These are phyloP conservation scores for Rotaria magnacalcarata DNA, from an alignment of 2,888 invertebrate genomes.

Conservation along the genomic window DNA sequence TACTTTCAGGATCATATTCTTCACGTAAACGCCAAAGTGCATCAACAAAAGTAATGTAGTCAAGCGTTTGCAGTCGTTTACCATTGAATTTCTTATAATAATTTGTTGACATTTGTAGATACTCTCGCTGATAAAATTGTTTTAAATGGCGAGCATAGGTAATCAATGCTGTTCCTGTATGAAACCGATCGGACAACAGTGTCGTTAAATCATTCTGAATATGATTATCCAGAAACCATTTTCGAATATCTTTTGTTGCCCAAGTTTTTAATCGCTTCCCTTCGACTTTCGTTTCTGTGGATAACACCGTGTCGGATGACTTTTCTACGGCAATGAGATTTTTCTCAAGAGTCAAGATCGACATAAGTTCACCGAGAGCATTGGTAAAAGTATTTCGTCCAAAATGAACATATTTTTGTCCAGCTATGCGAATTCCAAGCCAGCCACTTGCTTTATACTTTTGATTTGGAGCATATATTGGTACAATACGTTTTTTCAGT, in stretches of 20 bases:
- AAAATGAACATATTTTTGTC: conserved; percentile 25
- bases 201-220: not conserved
- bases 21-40: not conserved
- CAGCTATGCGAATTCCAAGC: conserved; percentile 16
- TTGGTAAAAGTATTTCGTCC: not conserved
- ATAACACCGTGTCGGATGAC: not conserved
- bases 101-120: not conserved
- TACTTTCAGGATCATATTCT: not conserved
- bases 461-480: not conserved
- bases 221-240: not conserved
- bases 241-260: not conserved
- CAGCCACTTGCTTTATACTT: not conserved
- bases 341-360: not conserved
- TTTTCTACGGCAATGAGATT: not conserved
- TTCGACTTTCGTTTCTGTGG: not conserved
- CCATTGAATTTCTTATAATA: not conserved
- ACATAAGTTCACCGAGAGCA: not conserved
- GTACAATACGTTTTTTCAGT: conserved; percentile 12
- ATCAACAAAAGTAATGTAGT: not conserved
- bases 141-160: not conserved
- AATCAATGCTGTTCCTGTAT: not conserved
- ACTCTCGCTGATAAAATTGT: not conserved
- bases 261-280: not conserved
- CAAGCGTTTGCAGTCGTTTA: not conserved
- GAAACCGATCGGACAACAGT: not conserved